Conservation (phyloP, 1,140 invertebrate species). For the Brevipalpus yothersi region DNA sequence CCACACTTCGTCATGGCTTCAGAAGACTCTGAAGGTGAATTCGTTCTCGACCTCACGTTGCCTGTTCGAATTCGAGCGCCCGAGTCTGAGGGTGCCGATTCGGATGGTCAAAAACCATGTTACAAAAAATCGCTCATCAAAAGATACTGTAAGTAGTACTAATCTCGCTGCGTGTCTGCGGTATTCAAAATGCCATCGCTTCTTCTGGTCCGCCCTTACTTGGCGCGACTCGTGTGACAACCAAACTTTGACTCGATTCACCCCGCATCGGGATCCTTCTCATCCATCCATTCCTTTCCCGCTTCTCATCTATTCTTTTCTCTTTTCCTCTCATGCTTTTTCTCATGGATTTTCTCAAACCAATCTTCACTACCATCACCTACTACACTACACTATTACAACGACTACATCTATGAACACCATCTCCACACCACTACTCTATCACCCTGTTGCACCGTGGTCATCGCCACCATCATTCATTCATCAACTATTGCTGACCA, state of each 20-base stretch:
- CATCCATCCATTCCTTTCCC: too few species aligned
- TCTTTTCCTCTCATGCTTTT: not conserved
- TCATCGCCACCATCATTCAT: too few species aligned
- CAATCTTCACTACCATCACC: not conserved
- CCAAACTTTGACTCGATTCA: conserved; percentile 21
- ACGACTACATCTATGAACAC: too few species aligned
- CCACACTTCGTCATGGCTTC: not conserved
- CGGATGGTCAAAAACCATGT: not conserved
- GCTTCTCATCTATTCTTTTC: not conserved
- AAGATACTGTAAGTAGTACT: conserved; percentile 50
- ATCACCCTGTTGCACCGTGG: not conserved
- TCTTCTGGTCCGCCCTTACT: not conserved
- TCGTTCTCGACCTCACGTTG: not conserved
- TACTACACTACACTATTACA: too few species aligned
- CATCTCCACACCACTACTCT: not conserved
- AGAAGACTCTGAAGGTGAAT: not conserved
- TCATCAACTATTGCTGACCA: too few species aligned
- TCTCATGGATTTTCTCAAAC: not conserved
- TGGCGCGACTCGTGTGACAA: conserved; percentile 12
- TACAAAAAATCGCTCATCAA: conserved; percentile 70
- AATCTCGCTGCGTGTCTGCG: too few species aligned
- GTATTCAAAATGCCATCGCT: too few species aligned
- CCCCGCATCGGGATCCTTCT: too few species aligned
- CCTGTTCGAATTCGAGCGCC: not conserved
- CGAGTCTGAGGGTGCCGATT: not conserved